A percentile compares a stretch with the other conserved stretches of the same genome.
Conservation (phyloP, 2,113 vertebrate genomes). For the Pelmatolapia mariae region DNA sequence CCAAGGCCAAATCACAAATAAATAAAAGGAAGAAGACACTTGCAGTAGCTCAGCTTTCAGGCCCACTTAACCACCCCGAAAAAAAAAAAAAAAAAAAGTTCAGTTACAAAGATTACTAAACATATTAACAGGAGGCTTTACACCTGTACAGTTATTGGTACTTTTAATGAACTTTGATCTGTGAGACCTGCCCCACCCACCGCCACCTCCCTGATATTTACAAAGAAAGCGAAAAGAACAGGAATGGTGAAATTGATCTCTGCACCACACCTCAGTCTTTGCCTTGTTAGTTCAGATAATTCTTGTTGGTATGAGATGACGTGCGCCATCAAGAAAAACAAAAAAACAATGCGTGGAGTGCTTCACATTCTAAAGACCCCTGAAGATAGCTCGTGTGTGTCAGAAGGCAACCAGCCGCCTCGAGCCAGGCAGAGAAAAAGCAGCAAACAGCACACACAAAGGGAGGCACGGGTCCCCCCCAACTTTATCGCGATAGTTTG, state of each 20-base stretch:
- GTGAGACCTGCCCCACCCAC: not conserved
- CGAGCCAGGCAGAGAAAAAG: conserved; percentile 40
- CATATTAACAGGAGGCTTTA: conserved; percentile 58
- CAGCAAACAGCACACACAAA: conserved; percentile 38
- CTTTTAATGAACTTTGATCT: conserved; percentile 43
- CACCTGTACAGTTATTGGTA: conserved; percentile 60
- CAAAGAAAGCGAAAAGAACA: conserved; percentile 15
- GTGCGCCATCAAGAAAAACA: not conserved
- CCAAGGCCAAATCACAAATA: conserved; percentile 83
- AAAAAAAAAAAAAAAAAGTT: not conserved
- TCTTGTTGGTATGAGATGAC: not conserved
- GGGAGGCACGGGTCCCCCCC: not conserved
- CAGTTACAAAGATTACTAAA: conserved; percentile 57
- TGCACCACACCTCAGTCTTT: not conserved
- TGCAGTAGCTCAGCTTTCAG: conserved; percentile 59
- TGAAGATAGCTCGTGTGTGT: conserved; percentile 44
- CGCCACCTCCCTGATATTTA: conserved; percentile 9
- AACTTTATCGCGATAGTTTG: not conserved
- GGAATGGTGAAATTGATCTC: not conserved
- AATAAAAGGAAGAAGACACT: conserved; percentile 74
- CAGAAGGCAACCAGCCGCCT: conserved; percentile 58
- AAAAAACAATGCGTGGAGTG: not conserved
- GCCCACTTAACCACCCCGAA: conserved; percentile 29
- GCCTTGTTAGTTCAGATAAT: not conserved
- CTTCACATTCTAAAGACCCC: conserved; percentile 51